phyloP scores from a whole-genome alignment of 2,113 vertebrate genomes.

The Crypturellus undulatus region DNA sequence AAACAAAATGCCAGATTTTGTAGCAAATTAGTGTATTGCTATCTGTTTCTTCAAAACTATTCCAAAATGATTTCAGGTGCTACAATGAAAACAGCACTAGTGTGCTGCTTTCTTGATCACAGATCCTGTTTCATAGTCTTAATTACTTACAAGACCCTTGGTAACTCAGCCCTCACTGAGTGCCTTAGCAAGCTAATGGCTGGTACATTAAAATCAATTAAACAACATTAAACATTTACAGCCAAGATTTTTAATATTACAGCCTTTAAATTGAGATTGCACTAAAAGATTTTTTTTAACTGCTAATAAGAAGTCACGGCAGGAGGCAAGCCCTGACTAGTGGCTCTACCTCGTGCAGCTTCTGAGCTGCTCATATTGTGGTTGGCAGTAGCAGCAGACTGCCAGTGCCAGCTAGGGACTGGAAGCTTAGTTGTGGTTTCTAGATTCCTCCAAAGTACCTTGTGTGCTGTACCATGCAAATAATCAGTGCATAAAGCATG shows the following conservation, averaged over 20 bases:
- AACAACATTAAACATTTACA: slow-evolving; percentile 51
- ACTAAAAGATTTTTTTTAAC: neutral
- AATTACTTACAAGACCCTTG: slow-evolving; percentile 28
- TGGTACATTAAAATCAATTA: slow-evolving; percentile 58
- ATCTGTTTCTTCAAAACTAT: neutral
- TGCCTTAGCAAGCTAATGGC: neutral
- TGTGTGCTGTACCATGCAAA: neutral
- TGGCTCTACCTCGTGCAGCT: neutral
- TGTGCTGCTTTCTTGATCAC: neutral
- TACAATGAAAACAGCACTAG: neutral
- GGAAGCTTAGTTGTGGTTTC: neutral
- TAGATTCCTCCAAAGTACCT: neutral
- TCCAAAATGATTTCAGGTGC: neutral
- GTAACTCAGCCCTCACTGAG: neutral
- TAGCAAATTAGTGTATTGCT: neutral
- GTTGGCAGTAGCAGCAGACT: slow-evolving; percentile 18
- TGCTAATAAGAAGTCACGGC: neutral
- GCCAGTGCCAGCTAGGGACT: neutral
- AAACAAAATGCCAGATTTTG: neutral
- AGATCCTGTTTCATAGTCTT: neutral
- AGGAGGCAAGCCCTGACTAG: neutral
- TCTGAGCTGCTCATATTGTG: neutral
- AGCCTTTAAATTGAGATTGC: neutral
- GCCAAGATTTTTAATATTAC: neutral
- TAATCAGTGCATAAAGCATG: neutral